These are phyloP conservation scores for Ryuthela nishihirai DNA, from an alignment of 2,888 invertebrate genomes.

Conservation along the genomic window DNA sequence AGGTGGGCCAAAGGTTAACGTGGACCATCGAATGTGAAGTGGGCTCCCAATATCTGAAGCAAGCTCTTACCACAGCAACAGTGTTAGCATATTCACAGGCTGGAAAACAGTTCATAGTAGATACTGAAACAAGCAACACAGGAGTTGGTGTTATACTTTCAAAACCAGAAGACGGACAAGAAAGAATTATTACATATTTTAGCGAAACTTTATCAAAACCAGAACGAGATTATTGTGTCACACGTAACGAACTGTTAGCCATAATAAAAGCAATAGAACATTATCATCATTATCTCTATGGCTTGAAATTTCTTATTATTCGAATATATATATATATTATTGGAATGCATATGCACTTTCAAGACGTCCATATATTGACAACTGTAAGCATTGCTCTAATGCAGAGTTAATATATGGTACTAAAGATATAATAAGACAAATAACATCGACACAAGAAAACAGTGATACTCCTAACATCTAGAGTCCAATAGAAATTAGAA, in stretches of 20 bases:
- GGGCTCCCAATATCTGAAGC: neutral
- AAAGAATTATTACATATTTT: neutral
- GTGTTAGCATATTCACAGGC: constrained; percentile 3
- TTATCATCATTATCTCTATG: constrained; percentile 2
- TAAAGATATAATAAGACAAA: too few species aligned
- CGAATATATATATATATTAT: too few species aligned
- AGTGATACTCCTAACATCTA: too few species aligned
- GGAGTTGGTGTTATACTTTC: neutral
- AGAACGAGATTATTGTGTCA: neutral
- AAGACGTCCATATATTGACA: too few species aligned
- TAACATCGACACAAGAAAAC: too few species aligned
- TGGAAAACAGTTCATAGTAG: neutral
- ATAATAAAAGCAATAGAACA: constrained; percentile 2
- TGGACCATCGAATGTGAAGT: neutral
- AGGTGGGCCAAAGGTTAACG: neutral
- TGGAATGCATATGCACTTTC: too few species aligned
- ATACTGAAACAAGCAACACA: neutral
- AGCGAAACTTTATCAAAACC: constrained; percentile 3
- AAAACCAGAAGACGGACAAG: neutral
- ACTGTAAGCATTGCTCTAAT: too few species aligned
- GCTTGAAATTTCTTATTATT: constrained; percentile 1
- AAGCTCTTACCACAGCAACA: neutral
- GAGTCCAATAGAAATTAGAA: too few species aligned
- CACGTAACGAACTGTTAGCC: neutral
- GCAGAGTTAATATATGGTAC: too few species aligned